Percentiles rank a stretch among this genome's conserved stretches.
Conservation (phyloP, 2,888 invertebrate genomes). For the Pterostichus niger region DNA sequence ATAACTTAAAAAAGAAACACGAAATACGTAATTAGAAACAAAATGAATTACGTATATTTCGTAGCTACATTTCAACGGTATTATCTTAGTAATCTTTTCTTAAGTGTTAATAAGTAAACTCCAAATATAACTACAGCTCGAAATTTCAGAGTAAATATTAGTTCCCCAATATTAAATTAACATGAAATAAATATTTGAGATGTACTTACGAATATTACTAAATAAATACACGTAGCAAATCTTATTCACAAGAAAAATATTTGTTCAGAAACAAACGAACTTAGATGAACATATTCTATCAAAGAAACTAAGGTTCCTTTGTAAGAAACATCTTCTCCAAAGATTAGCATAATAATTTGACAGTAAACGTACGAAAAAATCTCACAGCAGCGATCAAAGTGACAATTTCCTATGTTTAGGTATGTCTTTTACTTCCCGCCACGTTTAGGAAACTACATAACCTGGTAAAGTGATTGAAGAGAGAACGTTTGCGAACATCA, state of each 20-base stretch:
- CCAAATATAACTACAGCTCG: not conserved
- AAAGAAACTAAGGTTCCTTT: too few species aligned
- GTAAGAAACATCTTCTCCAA: too few species aligned
- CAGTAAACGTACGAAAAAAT: too few species aligned
- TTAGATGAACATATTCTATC: not conserved
- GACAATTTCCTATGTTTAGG: too few species aligned
- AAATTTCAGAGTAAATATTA: conserved; percentile 22
- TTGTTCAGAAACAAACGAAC: conserved; percentile 29
- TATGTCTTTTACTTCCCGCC: too few species aligned
- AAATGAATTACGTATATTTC: too few species aligned
- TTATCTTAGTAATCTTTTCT: not conserved
- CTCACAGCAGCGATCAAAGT: too few species aligned
- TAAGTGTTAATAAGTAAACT: not conserved
- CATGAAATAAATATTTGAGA: conserved; percentile 19
- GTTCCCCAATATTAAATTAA: conserved; percentile 23
- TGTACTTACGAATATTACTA: conserved; percentile 24
- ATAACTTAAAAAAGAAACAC: too few species aligned
- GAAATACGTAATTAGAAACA: too few species aligned
- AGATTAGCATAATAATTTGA: too few species aligned
- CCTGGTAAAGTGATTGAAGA: conserved; percentile 29
- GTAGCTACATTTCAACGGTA: too few species aligned
- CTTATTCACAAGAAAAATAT: conserved; percentile 28
- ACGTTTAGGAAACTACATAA: too few species aligned
- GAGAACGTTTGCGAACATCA: conserved; percentile 15
- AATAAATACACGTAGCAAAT: conserved; percentile 29